Evolutionary conservation across 2,797 vertebrate genomes (phyloP).

Genomic region (Phrynocephalus forsythii): DNA sequence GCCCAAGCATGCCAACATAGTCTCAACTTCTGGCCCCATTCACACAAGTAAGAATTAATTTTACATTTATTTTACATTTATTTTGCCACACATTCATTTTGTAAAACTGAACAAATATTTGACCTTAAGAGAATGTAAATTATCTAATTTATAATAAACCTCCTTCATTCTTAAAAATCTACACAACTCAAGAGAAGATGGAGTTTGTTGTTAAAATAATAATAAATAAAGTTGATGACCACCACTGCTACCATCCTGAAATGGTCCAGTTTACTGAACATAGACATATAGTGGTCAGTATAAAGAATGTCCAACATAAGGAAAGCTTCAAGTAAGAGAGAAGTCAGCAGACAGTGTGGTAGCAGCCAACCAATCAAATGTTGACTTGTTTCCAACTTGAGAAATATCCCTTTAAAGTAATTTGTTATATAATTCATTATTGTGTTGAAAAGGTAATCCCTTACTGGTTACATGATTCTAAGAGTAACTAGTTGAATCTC

Average conservation of each 20-base stretch:
- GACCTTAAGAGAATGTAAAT: slow-evolving; percentile 14
- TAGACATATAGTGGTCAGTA: background rate
- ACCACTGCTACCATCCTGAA: no score
- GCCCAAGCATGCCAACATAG: background rate
- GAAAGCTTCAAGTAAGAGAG: background rate
- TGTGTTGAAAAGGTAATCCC: background rate
- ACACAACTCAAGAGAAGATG: background rate
- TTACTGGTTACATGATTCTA: no score
- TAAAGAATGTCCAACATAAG: background rate
- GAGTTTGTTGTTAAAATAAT: background rate
- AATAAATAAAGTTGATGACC: background rate
- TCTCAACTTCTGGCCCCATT: slow-evolving; percentile 30
- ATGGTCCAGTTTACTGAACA: background rate
- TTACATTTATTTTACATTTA: slow-evolving; percentile 14
- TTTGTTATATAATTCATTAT: no score
- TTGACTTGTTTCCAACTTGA: background rate
- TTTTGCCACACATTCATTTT: background rate
- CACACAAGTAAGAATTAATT: slow-evolving; percentile 9
- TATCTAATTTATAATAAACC: background rate
- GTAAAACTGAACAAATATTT: background rate
- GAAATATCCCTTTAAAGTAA: no score
- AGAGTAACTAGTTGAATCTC: no score
- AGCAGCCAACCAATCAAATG: no score
- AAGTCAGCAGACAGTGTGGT: background rate
- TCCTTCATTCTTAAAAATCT: no score